A percentile compares a stretch with the other conserved stretches of the same genome.
These are phyloP conservation scores for Conus canariensis DNA, from an alignment of 2,888 invertebrate species.

Conservation along the genomic window DNA sequence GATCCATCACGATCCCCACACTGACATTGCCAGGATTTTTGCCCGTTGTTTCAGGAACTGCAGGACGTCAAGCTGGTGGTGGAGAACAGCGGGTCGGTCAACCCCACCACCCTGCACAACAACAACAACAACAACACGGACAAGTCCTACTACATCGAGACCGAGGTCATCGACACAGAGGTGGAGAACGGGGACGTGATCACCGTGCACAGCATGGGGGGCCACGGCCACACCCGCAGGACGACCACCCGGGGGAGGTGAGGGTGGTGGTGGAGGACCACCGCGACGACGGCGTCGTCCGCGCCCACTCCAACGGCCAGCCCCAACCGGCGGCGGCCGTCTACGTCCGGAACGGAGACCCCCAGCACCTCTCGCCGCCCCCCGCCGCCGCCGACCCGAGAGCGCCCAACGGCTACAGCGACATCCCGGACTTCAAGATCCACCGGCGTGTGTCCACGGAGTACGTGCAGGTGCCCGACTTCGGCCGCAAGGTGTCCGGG, in stretches of 20 bases:
- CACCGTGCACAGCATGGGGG: not conserved
- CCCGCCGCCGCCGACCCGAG: not conserved
- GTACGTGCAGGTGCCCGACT: slow-evolving; percentile 19
- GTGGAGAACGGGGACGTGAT: not conserved
- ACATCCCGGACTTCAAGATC: slow-evolving; percentile 38
- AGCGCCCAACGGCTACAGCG: not conserved
- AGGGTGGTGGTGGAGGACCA: slow-evolving; percentile 29
- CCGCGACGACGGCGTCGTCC: not conserved
- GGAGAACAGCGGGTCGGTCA: slow-evolving; percentile 8
- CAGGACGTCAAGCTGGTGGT: slow-evolving; percentile 25
- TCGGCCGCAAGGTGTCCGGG: not conserved
- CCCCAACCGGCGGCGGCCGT: not conserved
- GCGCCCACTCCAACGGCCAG: not conserved
- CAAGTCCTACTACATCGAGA: slow-evolving; percentile 16
- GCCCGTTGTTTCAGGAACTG: slow-evolving; percentile 13
- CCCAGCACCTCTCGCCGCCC: slow-evolving; percentile 19
- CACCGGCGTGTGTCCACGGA: slow-evolving; percentile 40
- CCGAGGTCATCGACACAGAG: not conserved
- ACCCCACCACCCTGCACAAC: not conserved
- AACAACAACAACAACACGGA: not conserved
- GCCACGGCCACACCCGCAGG: not conserved
- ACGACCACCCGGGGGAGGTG: slow-evolving; percentile 23
- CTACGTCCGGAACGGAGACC: not conserved
- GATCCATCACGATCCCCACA: too few species aligned
- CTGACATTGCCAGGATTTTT: too few species aligned